phyloP scores from a whole-genome alignment of 2,797 vertebrate species.

The Acomys russatus region DNA sequence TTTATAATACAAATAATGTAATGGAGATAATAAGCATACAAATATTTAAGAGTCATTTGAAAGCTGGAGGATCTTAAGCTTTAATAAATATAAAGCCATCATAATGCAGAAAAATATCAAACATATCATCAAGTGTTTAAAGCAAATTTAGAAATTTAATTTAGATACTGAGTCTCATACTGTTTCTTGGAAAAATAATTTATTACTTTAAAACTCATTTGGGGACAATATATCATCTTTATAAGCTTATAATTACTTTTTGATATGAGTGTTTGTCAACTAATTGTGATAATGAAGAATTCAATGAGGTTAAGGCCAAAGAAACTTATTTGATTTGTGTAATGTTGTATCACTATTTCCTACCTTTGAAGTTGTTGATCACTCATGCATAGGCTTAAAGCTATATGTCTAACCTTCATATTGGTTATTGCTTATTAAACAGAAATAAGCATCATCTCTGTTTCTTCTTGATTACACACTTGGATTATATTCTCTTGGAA shows the following conservation, averaged over 20 bases:
- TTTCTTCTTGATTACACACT: conserved; percentile 73
- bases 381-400: not conserved
- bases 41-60: not conserved
- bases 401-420: not conserved
- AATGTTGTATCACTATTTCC: not conserved
- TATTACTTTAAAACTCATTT: not conserved
- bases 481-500: conserved; percentile 39
- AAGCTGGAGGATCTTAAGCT: not conserved
- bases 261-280: not conserved
- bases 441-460: not conserved
- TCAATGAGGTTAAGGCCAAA: not conserved
- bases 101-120: not conserved
- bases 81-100: not conserved
- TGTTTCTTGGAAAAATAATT: not conserved
- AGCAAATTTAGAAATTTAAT: not conserved
- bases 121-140: not conserved
- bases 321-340: conserved; percentile 39
- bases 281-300: conserved; percentile 27
- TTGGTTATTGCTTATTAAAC: conserved; percentile 27
- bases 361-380: not conserved
- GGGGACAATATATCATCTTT: not conserved
- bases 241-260: not conserved
- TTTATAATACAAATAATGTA: not conserved
- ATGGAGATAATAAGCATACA: not conserved
- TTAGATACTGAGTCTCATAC: not conserved